phyloP scores from a whole-genome alignment of 2,797 vertebrate species.

The Leptoclinus maculatus region DNA sequence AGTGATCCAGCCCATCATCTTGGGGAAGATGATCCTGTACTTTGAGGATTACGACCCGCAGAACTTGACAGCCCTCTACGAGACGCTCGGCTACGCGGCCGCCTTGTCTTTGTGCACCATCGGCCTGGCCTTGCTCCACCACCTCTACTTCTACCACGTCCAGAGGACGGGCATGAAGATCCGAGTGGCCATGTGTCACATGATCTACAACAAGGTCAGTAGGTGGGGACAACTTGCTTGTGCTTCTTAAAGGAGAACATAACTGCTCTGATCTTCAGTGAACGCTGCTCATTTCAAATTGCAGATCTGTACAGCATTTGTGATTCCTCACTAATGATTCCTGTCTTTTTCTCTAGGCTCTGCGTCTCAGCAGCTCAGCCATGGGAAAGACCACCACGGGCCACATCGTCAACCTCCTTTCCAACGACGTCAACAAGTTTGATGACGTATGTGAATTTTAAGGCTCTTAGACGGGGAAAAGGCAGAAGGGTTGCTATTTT shows the following conservation, averaged over 20 bases:
- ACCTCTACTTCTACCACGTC: slow-evolving; percentile 93
- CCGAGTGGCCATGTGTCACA: slow-evolving; percentile 94
- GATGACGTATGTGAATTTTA: slow-evolving; percentile 86
- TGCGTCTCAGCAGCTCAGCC: slow-evolving; percentile 89
- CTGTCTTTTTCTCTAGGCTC: slow-evolving; percentile 80
- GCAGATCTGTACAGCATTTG: background rate
- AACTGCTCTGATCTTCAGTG: too few relatives aligned
- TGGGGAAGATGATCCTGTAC: slow-evolving; percentile 89
- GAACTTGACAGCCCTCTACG: slow-evolving; percentile 61
- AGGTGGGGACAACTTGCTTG: background rate
- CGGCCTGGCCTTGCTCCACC: slow-evolving; percentile 87
- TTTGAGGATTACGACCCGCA: slow-evolving; percentile 85
- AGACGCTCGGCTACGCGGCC: slow-evolving; percentile 81
- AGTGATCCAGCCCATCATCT: slow-evolving; percentile 89
- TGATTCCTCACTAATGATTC: background rate
- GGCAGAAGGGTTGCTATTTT: background rate
- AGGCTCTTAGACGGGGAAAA: background rate
- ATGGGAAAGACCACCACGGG: slow-evolving; percentile 95
- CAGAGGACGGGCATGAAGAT: slow-evolving; percentile 93
- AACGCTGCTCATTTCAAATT: too few relatives aligned
- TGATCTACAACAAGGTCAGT: slow-evolving; percentile 96
- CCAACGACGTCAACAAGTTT: slow-evolving; percentile 96
- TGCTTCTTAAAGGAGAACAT: background rate
- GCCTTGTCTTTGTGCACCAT: slow-evolving; percentile 85
- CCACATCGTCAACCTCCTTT: slow-evolving; percentile 96